Evolutionary conservation across 2,888 invertebrate species (phyloP), one percentile per base, ranked within the genome.

Genomic region (Spodoptera exigua): DNA sequence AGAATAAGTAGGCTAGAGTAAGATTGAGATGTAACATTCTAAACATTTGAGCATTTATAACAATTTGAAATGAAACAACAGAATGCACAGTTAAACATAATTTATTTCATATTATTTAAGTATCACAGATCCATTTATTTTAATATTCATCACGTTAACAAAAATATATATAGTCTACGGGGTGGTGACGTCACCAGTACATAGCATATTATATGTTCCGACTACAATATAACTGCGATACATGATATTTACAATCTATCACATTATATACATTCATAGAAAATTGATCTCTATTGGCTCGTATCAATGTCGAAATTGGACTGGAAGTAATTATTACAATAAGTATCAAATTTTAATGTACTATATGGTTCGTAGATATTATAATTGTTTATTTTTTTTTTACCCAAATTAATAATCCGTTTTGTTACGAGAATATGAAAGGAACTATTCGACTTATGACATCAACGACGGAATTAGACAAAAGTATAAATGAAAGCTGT

Each of bases 61-160:
- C 12, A 4, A 3, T 16, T 2, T 32, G 11, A 39, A 83, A 82
- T 78, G 70, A 88, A 84, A 85, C 77, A 64, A 75, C 46, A 69
- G 61, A 60, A 61, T 83, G 71, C 93, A 93, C 93, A 94, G 89
- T 93, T 93, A 94, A 93, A 93, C 94, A 94, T 94, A 93, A 93
- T 93, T 93, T 93, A 93, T 92, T 93, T 92, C 88, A 92, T 92
- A 92, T 91, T 93, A 93, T 91, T 91, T 92, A 93, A 93, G 89
- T 94, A 93, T 93, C 94, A 94, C 94, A 94, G 94, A 94, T 93
- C 83, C 92, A 90, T 93, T 93, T 92, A 93, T 92, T 91, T 93
- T 92, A 91, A 92, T 92, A 92, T 89, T 93, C 91, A 92, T 93
- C 92, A 91, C 92, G 81, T 91, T 93, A 93, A 93, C 93, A 93